Conservation (phyloP, 2,888 invertebrate species). For the Platerodrilus igneus region DNA sequence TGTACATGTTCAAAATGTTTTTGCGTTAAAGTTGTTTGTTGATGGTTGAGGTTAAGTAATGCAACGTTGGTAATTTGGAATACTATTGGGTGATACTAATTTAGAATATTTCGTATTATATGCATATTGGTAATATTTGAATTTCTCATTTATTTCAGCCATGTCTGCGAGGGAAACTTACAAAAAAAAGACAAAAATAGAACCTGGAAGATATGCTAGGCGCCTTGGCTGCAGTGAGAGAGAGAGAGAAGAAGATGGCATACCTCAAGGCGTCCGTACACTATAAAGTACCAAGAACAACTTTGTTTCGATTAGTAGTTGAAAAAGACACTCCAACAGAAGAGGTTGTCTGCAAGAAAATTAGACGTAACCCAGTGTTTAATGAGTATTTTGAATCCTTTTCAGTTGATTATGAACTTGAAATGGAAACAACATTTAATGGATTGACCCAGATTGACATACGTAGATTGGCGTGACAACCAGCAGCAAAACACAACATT, state of each 20-base stretch:
- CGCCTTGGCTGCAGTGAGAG: slow-evolving; percentile 3
- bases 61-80: no score
- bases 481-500: slow-evolving; percentile 27
- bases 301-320: slow-evolving; percentile 8
- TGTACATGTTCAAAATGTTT: no score
- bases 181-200: slow-evolving; percentile 1
- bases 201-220: slow-evolving; percentile 1
- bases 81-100: no score
- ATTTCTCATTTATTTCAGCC: no score
- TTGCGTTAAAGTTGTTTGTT: no score
- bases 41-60: no score
- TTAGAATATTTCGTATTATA: no score
- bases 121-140: no score
- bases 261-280: slow-evolving; percentile 8
- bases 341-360: slow-evolving; percentile 1
- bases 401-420: slow-evolving; percentile 23
- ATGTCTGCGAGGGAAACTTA: no score
- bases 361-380: slow-evolving; percentile 25
- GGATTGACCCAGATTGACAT: slow-evolving; percentile 32
- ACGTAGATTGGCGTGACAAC: slow-evolving; percentile 27
- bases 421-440: slow-evolving; percentile 30
- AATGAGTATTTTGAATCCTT: slow-evolving; percentile 21
- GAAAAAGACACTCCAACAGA: neutral
- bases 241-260: slow-evolving; percentile 9
- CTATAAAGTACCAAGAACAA: slow-evolving; percentile 11